Conservation (phyloP, 2,888 invertebrate species). For the Cactoblastis cactorum region DNA sequence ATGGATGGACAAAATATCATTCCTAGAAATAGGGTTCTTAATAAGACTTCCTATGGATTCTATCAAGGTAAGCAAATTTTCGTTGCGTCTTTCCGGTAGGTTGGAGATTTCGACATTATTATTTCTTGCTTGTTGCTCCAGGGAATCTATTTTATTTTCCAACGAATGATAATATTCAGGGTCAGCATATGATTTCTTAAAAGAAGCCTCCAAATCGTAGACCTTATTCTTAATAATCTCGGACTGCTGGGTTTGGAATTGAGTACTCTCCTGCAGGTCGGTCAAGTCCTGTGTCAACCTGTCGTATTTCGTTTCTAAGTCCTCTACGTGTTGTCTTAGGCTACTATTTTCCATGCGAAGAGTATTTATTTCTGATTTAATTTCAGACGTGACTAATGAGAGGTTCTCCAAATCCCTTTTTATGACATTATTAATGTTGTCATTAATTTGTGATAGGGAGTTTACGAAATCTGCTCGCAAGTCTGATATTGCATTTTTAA, state of each 20-base stretch:
- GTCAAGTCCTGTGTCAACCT: not conserved
- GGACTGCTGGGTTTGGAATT: not conserved
- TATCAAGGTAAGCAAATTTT: not conserved
- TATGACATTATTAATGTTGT: not conserved
- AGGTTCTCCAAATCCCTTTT: not conserved
- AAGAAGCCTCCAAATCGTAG: not conserved
- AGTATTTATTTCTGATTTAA: not conserved
- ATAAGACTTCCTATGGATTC: too few relatives aligned
- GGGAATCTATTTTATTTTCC: too few relatives aligned
- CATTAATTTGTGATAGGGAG: not conserved
- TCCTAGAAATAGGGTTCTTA: too few relatives aligned
- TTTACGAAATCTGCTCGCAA: not conserved
- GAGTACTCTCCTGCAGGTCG: not conserved
- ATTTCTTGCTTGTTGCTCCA: too few relatives aligned
- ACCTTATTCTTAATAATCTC: not conserved
- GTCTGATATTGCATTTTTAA: not conserved
- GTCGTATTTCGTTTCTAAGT: not conserved
- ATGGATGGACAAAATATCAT: too few relatives aligned
- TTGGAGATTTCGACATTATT: too few relatives aligned
- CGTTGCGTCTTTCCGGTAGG: not conserved
- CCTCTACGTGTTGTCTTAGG: not conserved
- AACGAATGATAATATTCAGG: not conserved
- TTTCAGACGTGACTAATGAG: not conserved
- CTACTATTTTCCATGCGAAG: not conserved
- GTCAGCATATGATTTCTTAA: not conserved